Evolutionary conservation across 1,140 invertebrate genomes (phyloP).

Genomic region (Caenorhabditis remanei): DNA sequence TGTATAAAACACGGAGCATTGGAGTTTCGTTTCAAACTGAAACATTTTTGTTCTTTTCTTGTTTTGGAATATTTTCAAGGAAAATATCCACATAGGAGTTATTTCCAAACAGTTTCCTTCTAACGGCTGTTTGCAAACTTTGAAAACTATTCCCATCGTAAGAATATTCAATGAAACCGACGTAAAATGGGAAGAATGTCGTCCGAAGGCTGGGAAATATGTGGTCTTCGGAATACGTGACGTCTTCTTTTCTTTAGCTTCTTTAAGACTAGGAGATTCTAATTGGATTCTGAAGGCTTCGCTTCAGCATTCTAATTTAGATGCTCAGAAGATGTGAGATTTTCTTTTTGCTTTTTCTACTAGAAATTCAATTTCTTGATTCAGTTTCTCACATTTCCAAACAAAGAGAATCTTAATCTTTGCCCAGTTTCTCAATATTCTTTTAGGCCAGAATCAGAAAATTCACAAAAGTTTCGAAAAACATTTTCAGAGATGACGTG

Average conservation of each 20-base stretch:
- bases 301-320: background rate
- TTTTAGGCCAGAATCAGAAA: too few species aligned
- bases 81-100: too few species aligned
- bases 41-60: too few species aligned
- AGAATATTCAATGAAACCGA: background rate
- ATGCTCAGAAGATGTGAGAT: background rate
- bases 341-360: background rate
- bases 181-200: background rate
- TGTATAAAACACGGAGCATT: background rate
- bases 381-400: background rate
- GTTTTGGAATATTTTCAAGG: too few species aligned
- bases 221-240: conserved; percentile 26
- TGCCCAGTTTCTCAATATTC: too few species aligned
- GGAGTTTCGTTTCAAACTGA: background rate
- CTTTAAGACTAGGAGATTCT: background rate
- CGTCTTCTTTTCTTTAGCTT: conserved; percentile 1
- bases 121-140: background rate
- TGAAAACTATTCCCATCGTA: background rate
- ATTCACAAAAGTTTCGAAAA: conserved; percentile 12
- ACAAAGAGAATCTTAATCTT: background rate
- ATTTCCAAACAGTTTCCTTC: too few species aligned
- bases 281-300: conserved; percentile 3
- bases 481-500: conserved; percentile 32
- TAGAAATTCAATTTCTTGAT: background rate
- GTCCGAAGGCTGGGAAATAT: conserved; percentile 5